These are phyloP conservation scores for Chelonus insularis DNA, from an alignment of 1,140 invertebrate species.

Conservation along the genomic window DNA sequence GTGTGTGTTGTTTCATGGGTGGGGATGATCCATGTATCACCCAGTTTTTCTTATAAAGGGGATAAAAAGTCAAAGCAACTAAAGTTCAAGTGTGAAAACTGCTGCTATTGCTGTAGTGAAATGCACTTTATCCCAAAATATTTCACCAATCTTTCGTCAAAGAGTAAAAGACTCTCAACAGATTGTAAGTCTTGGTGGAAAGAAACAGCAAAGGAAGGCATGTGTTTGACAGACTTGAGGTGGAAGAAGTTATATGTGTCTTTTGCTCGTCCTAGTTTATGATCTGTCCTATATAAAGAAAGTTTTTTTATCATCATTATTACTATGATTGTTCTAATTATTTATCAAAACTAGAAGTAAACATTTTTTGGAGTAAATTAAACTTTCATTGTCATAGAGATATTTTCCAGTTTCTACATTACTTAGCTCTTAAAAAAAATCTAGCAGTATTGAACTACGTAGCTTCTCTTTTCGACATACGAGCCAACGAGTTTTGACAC, in stretches of 20 bases:
- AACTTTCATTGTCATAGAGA: background rate
- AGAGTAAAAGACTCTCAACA: background rate
- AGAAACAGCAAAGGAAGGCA: background rate
- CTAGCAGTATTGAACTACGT: background rate
- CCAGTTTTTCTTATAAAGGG: background rate
- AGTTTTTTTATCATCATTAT: background rate
- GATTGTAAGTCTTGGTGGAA: background rate
- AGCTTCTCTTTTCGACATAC: slow-evolving; percentile 1
- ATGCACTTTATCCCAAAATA: background rate
- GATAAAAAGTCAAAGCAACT: background rate
- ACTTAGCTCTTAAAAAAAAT: background rate
- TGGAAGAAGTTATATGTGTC: background rate
- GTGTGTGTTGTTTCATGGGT: slow-evolving; percentile 34
- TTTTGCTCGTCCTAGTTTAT: background rate
- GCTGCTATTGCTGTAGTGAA: background rate
- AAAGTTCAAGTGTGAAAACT: background rate
- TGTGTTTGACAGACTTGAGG: slow-evolving; percentile 12
- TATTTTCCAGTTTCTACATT: background rate
- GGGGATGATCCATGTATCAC: background rate
- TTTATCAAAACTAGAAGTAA: background rate
- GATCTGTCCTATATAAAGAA: background rate
- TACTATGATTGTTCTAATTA: background rate
- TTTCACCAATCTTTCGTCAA: slow-evolving; percentile 14
- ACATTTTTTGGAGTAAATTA: no score
- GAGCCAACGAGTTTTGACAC: slow-evolving; percentile 11